Conservation (phyloP, 2,797 vertebrate species). For the Cichlasoma orientale region DNA sequence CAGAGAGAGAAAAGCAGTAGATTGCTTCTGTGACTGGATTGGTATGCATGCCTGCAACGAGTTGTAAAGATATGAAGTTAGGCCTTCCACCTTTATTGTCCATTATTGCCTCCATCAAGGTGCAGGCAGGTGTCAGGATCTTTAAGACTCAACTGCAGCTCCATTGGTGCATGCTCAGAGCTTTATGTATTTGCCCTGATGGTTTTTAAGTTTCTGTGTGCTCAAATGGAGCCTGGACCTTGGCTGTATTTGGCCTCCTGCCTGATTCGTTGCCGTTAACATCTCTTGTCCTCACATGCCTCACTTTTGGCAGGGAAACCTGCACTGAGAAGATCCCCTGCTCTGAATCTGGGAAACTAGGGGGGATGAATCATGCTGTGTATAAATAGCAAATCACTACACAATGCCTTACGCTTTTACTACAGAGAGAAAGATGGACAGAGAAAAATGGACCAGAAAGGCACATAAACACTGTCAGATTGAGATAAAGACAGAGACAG, state of each 20-base stretch:
- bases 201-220: slow-evolving; percentile 11
- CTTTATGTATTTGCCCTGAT: slow-evolving; percentile 4
- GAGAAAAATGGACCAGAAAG: slow-evolving; percentile 1
- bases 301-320: slow-evolving; percentile 25
- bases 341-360: background rate
- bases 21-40: background rate
- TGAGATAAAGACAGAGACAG: slow-evolving; percentile 27
- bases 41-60: background rate
- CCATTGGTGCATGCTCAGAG: background rate
- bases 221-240: background rate
- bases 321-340: slow-evolving; percentile 10
- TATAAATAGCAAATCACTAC: background rate
- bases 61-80: background rate
- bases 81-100: background rate
- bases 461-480: slow-evolving; percentile 14
- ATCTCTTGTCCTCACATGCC: slow-evolving; percentile 38
- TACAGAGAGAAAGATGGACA: background rate
- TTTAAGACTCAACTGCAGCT: slow-evolving; percentile 4
- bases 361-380: background rate
- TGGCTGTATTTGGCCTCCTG: background rate
- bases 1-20: background rate
- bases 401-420: background rate
- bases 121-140: background rate
- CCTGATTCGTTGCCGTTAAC: slow-evolving; percentile 63
- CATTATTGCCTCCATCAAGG: background rate